Evolutionary conservation across 1,140 invertebrate species (phyloP), one percentile per base, ranked within the genome.

Genomic region (Cheumatopsyche charites): DNA sequence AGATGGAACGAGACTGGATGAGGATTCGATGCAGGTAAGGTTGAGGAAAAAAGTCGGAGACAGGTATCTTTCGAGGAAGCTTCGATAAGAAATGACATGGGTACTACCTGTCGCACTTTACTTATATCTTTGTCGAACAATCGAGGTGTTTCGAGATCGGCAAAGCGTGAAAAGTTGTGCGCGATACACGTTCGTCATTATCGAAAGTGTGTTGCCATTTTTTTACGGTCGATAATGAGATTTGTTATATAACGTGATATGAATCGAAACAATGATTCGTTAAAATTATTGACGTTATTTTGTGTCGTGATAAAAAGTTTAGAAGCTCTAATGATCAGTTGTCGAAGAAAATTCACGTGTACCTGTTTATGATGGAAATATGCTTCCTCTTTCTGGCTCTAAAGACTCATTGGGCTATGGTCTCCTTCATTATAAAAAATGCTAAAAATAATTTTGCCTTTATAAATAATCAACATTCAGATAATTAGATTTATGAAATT

Each of bases 101-200:
- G 23, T 19, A 19, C 52, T 68, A 68, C 66, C 70, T 63, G 70
- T 15, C 19, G 25, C 67, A 62, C 67, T 58, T 71, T 75, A 72
- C 70, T 75, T 75, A 75, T 75, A 72, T 75, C 29, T 75, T 75
- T 70, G 65, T 49, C 12, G 25, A 45, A 75, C 73, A 75, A 75
- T 75, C 61, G 66, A 41, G 43, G 62, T 66, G 63, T 66, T 47
- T 66, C 9, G 21, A 62, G 49, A 70, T 72, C 70, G 68, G 17
- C 42, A 72, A 75, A 69, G 70, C 73, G 73, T 75, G 62, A 75
- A 72, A 62, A 13, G 23, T 13, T n/a, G n/a, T 6, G 36, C 25
- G 52, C 41, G 25, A 61, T 42, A 62, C 67, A 62, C 67, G 52
- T 62, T 62, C 52, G 29, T n/a, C 13, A 25, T 21, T 66, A n/a